Base-by-base conservation (phyloP, 2,888 invertebrate genomes). In the Lycocerus yunnanus region DNA sequence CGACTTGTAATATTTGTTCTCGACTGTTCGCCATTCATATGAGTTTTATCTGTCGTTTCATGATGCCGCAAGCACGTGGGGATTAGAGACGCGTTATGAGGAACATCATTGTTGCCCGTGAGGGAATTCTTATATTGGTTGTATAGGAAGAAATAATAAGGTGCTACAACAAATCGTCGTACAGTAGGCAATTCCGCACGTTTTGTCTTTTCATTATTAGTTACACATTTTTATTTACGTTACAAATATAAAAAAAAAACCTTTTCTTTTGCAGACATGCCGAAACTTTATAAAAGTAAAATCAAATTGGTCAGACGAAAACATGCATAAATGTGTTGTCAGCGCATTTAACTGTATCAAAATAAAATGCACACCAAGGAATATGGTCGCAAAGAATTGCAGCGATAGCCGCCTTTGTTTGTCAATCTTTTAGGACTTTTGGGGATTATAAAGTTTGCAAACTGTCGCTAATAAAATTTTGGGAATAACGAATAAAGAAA, bases 1-100 rank as follows among this genome's bases (percentile, higher is more conserved):
- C 86, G 84, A 85, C 85, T 86, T 85, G 85, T 86, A 86, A 86
- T 86, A 86, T 86, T 86, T 86, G 86, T 86, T 86, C 85, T 86
- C 84, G 86, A 87, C 88, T 88, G 83, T 82, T 84, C 84, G 82
- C 85, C 84, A 84, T 84, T 85, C 84, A 83, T 84, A 84, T 84
- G 85, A 84, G 85, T 84, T 85, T 86, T 85, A 85, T 85, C 85
- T 83, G 83, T 82, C 82, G 82, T 84, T 84, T 81, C 81, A 81
- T 83, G 84, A 83, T 83, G 84, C 84, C 84, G 83, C 83, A 83
- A 85, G 84, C 84, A 84, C 84, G 85, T 84, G 84, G 83, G 84
- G 85, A 85, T 82, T 80, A 80, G 77, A 78, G 80, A 69, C 76
- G 75, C 79, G 77, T 80, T 80, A 80, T 80, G 79, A 80, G 80